These are phyloP conservation scores for Sarotherodon lohbergeri DNA, from an alignment of 2,113 vertebrate genomes.

Conservation along the genomic window DNA sequence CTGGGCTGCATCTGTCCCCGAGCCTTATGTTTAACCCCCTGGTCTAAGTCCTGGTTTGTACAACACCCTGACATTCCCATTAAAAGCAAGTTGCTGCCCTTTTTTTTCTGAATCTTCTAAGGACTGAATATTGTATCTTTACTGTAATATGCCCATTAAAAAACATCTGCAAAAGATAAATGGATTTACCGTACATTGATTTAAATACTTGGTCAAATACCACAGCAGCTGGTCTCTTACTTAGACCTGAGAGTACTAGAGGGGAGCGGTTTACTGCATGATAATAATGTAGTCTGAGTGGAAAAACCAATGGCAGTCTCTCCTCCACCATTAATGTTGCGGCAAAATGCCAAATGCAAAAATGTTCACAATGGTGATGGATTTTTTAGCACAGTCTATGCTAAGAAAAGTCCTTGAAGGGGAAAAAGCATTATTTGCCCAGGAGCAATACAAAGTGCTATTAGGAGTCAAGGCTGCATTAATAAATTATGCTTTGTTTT, in stretches of 20 bases:
- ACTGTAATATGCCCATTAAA: not conserved
- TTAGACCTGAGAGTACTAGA: not conserved
- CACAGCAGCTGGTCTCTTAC: slow-evolving; percentile 10
- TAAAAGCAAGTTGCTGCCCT: not conserved
- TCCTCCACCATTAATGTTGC: slow-evolving; percentile 3
- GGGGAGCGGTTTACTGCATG: slow-evolving; percentile 13
- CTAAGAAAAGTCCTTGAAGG: slow-evolving; percentile 18
- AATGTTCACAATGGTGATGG: slow-evolving; percentile 42
- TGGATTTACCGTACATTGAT: not conserved
- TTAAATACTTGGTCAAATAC: not conserved
- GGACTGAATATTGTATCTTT: not conserved
- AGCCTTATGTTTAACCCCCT: not conserved
- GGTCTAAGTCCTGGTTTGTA: not conserved
- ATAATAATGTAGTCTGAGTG: slow-evolving; percentile 34
- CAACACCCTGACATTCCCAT: not conserved
- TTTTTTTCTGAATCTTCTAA: not conserved
- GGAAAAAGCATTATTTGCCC: slow-evolving; percentile 28
- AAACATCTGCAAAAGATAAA: not conserved
- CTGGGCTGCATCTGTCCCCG: not conserved
- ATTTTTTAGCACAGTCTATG: slow-evolving; percentile 34
- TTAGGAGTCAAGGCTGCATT: slow-evolving; percentile 36
- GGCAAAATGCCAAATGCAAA: slow-evolving; percentile 43
- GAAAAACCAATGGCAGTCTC: slow-evolving; percentile 5
- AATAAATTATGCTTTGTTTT: slow-evolving; percentile 59
- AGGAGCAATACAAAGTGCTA: slow-evolving; percentile 37